Evolutionary conservation across 1,140 invertebrate species (phyloP).

Genomic region (Campodea augens): DNA sequence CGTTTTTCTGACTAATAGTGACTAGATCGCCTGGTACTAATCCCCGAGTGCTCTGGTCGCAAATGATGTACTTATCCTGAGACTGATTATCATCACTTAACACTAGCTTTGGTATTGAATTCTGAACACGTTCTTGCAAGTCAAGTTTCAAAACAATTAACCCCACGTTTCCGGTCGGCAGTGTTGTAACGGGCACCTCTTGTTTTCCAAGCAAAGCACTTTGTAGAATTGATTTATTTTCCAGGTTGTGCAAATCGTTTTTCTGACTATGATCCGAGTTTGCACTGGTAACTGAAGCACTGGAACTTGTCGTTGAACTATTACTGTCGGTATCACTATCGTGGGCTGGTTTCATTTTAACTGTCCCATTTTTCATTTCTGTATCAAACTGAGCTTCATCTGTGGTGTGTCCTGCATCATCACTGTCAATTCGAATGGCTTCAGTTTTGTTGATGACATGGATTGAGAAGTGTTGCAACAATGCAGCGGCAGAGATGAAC

Average conservation of each 20-base stretch:
- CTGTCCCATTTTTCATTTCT: no score
- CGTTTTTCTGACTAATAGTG: not conserved
- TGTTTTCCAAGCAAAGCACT: not conserved
- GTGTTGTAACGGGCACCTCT: not conserved
- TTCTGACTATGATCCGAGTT: not conserved
- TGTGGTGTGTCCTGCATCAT: not conserved
- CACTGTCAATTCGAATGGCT: not conserved
- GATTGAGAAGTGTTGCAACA: not conserved
- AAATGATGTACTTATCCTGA: no score
- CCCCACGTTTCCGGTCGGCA: not conserved
- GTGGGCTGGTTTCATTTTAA: no score
- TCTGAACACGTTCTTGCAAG: not conserved
- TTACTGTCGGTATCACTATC: not conserved
- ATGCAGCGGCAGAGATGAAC: not conserved
- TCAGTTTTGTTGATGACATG: not conserved
- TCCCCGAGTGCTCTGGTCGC: no score
- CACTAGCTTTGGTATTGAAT: not conserved
- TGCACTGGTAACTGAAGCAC: no score
- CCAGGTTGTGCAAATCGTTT: no score
- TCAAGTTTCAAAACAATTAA: not conserved
- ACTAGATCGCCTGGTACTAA: not conserved
- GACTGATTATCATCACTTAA: no score
- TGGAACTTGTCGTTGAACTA: no score
- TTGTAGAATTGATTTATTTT: no score
- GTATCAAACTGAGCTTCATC: no score